Percentiles rank a stretch among this genome's conserved stretches.
Conservation (phyloP, 2,797 vertebrate genomes). For the Psittacula echo region DNA sequence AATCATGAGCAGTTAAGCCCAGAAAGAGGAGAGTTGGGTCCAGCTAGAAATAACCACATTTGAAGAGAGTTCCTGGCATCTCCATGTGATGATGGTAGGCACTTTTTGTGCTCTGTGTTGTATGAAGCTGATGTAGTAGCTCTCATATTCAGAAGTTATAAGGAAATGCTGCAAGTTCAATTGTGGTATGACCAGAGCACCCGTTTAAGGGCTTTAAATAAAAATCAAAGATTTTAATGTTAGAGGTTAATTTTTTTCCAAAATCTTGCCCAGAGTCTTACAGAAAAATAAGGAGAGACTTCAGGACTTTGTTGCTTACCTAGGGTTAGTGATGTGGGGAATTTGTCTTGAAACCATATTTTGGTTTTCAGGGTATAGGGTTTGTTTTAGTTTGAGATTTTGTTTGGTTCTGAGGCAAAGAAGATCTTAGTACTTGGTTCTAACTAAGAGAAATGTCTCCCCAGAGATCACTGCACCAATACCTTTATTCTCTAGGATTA, state of each 20-base stretch:
- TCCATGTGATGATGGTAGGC: accelerated
- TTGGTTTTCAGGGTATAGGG: not conserved
- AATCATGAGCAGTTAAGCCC: not conserved
- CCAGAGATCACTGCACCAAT: not conserved
- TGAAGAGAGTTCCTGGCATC: not conserved
- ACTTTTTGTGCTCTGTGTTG: not conserved
- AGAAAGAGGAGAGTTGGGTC: not conserved
- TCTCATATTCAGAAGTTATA: not conserved
- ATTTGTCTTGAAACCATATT: not conserved
- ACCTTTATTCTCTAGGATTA: not conserved
- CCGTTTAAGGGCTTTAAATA: not conserved
- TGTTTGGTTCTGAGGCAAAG: not conserved
- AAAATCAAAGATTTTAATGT: not conserved
- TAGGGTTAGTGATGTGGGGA: not conserved
- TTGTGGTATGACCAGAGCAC: not conserved
- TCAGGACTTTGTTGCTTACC: not conserved
- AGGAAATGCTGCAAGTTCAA: not conserved
- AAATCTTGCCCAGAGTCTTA: not conserved
- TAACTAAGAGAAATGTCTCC: not conserved
- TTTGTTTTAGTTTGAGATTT: not conserved
- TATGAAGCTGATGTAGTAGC: not conserved
- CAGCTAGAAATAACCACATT: not conserved
- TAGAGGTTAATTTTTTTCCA: not conserved
- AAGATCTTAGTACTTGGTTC: not conserved
- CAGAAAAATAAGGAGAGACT: not conserved